A percentile compares a stretch with the other conserved stretches of the same genome.
Conservation (phyloP, 2,888 invertebrate genomes). For the Mythimna loreyi region DNA sequence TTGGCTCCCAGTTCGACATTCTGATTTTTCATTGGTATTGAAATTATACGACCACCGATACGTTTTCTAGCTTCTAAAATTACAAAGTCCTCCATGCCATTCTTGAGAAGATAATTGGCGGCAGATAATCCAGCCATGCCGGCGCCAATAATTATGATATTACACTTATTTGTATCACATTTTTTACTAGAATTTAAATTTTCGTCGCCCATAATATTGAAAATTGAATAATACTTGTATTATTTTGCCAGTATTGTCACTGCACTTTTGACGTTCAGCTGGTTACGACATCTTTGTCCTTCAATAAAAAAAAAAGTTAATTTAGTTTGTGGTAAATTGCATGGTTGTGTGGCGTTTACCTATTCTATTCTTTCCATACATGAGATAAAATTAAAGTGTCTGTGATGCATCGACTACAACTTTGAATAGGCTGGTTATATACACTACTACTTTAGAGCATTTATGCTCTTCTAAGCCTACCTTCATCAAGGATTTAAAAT, state of each 20-base stretch:
- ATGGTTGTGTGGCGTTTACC: neutral
- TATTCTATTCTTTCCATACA: neutral
- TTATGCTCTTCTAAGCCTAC: no score
- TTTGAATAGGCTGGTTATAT: no score
- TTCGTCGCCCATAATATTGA: conserved; percentile 89
- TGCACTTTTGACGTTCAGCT: conserved; percentile 84
- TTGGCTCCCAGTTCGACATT: conserved; percentile 97
- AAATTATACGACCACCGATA: conserved; percentile 95
- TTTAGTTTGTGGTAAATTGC: conserved; percentile 15
- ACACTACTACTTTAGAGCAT: no score
- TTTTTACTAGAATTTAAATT: conserved; percentile 88
- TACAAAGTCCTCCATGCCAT: conserved; percentile 94
- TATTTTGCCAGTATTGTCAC: conserved; percentile 76
- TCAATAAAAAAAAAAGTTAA: conserved; percentile 27
- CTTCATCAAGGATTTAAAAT: no score
- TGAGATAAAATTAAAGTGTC: neutral
- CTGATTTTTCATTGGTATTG: conserved; percentile 92
- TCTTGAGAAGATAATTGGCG: conserved; percentile 95
- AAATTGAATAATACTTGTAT: conserved; percentile 75
- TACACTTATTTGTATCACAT: conserved; percentile 90
- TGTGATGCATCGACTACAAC: no score
- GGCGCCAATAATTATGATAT: conserved; percentile 95
- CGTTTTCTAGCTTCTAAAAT: conserved; percentile 95
- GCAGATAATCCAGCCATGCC: conserved; percentile 97
- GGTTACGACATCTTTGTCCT: conserved; percentile 76